Base-by-base conservation (phyloP, 1,140 invertebrate species). In the Asbolus verrucosus region DNA sequence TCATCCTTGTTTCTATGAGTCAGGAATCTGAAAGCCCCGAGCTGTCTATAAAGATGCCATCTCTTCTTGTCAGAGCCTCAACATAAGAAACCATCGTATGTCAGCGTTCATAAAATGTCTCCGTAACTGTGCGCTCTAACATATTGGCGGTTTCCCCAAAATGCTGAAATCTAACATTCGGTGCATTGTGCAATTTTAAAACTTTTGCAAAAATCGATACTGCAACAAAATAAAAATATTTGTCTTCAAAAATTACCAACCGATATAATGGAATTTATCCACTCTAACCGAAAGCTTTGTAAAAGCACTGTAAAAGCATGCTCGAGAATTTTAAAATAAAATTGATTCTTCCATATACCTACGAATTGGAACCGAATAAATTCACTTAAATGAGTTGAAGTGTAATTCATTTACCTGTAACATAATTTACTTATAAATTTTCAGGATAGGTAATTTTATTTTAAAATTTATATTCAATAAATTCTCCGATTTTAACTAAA, bases 21-120 rank as follows among this genome's bases (percentile, higher is more conserved):
- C 33, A 36, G 33, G 21, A 54, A 30, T 54, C 8, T 54, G 19
- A 31, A 43, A 27, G 46, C 46, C 21, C 18, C 8, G 5, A 41
- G 33, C 61, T 30, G 33, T 63, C 39, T 21, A 27, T 63, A 62
- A 62, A 62, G 59, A 62, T 63, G 61, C 11, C 36, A 62, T 62
- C 30, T 36, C 31, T 59, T 36, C 11, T 11, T 36, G 33, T 11
- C 6, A 11, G 33, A 46, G 19, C 15, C 15, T 46, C 1, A n/a
- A n/a, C 18, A 11, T 46, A 59, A 13, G 18, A 9, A 24, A 54
- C 5, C 24, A 14, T 4, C 18, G 27, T 24, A 33, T 27, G 61
- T 63, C 61, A 63, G 61, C 16, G 8, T 54, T 54, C 21, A 16
- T 19, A 18, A 46, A 38, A 13, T 16, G 14, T 30, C 19, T 1